phyloP scores from a whole-genome alignment of 2,888 invertebrate genomes.

The Megamerina dolium region DNA sequence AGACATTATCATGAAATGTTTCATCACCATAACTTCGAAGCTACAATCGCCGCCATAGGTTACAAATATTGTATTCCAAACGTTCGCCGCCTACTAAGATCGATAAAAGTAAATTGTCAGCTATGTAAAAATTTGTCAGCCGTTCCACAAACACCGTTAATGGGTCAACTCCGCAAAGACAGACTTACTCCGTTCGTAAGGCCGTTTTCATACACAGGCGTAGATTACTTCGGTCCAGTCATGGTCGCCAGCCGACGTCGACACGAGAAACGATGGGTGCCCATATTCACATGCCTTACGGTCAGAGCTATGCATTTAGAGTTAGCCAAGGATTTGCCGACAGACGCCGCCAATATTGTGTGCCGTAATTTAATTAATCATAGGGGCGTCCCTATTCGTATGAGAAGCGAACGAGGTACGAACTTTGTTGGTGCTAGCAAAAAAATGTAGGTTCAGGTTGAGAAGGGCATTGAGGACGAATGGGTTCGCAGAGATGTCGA shows the following conservation, averaged over 20 bases:
- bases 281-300: constrained; percentile 4
- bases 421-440: constrained; percentile 12
- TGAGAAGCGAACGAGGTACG: constrained; percentile 10
- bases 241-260: constrained; percentile 2
- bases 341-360: constrained; percentile 4
- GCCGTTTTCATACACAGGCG: constrained; percentile 21
- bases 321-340: constrained; percentile 8
- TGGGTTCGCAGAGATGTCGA: constrained; percentile 9
- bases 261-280: constrained; percentile 6
- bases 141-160: constrained; percentile 17
- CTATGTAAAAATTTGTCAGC: constrained; percentile 3
- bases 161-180: constrained; percentile 22
- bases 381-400: constrained; percentile 10
- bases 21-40: constrained; percentile 1
- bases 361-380: constrained; percentile 11
- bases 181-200: constrained; percentile 17
- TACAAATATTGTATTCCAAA: constrained; percentile 1
- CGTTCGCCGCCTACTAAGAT: constrained; percentile 7
- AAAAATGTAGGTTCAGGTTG: constrained; percentile 4
- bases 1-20: constrained; percentile 2
- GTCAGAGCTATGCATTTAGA: constrained; percentile 12
- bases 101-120: constrained; percentile 4
- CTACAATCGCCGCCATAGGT: neutral
- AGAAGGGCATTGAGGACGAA: constrained; percentile 1
- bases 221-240: constrained; percentile 6